These are phyloP conservation scores for Periplaneta americana DNA, from an alignment of 1,140 invertebrate genomes.

Conservation along the genomic window DNA sequence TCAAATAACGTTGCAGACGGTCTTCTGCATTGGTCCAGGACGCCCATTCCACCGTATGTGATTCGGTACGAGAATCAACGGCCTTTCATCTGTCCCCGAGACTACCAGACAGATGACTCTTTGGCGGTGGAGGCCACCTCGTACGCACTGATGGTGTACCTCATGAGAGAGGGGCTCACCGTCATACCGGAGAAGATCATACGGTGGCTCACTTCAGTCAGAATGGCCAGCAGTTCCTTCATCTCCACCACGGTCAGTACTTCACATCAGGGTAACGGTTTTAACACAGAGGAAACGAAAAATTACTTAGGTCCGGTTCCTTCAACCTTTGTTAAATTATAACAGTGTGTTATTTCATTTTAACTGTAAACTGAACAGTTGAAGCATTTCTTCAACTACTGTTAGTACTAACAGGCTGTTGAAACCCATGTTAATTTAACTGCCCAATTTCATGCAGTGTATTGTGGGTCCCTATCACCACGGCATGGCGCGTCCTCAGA, in stretches of 20 bases:
- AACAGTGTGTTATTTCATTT: too few species aligned
- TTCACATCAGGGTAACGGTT: too few species aligned
- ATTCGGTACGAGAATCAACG: slow-evolving; percentile 43
- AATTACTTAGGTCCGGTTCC: too few species aligned
- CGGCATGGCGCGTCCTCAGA: too few species aligned
- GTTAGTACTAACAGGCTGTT: too few species aligned
- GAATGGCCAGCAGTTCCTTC: slow-evolving; percentile 49
- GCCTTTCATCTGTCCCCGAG: slow-evolving; percentile 41
- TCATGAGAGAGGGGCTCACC: slow-evolving; percentile 39
- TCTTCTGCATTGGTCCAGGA: slow-evolving; percentile 43
- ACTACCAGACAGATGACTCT: slow-evolving; percentile 38
- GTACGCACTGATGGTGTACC: slow-evolving; percentile 51
- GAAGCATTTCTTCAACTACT: too few species aligned
- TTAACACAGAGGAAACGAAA: too few species aligned
- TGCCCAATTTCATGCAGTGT: too few species aligned
- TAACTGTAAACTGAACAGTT: too few species aligned
- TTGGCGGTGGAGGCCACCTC: slow-evolving; percentile 49
- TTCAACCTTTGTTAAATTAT: too few species aligned
- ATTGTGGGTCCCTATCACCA: too few species aligned
- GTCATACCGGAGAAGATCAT: slow-evolving; percentile 43
- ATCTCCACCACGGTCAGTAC: slow-evolving; percentile 47
- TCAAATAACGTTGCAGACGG: slow-evolving; percentile 38
- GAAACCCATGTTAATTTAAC: too few species aligned
- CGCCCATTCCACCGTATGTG: slow-evolving; percentile 31
- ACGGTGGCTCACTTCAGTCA: slow-evolving; percentile 51